A percentile compares a stretch with the other conserved stretches of the same genome.
These are phyloP conservation scores for Noctua janthina DNA, from an alignment of 2,888 invertebrate genomes.

Conservation along the genomic window DNA sequence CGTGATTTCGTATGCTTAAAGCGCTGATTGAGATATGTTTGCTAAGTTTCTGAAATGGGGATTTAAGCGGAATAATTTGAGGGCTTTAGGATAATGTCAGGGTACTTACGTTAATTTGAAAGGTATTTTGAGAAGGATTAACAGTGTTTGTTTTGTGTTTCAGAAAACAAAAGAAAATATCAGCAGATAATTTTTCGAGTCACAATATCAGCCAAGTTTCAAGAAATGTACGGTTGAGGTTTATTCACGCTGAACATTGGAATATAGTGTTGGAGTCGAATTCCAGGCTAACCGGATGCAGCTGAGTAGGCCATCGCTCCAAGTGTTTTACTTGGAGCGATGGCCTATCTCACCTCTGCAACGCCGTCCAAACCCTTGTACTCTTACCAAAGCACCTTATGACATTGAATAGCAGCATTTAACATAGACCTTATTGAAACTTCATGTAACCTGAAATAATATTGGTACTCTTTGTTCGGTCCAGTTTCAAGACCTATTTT, in stretches of 20 bases:
- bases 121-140: not conserved
- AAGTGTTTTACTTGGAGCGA: not conserved
- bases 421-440: not conserved
- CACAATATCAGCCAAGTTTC: not conserved
- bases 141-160: not conserved
- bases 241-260: not conserved
- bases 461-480: not conserved
- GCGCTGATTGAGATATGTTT: slow-evolving; percentile 71
- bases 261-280: not conserved
- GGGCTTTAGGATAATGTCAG: not conserved
- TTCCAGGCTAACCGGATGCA: not conserved
- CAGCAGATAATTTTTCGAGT: not conserved
- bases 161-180: not conserved
- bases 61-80: slow-evolving; percentile 39
- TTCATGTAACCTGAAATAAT: not conserved
- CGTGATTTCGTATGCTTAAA: slow-evolving; percentile 70
- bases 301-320: too few species aligned
- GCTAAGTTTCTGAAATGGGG: slow-evolving; percentile 50
- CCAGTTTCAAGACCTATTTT: not conserved
- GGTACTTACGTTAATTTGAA: not conserved
- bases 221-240: not conserved
- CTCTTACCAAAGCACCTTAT: not conserved
- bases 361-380: not conserved
- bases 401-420: not conserved
- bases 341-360: not conserved